A percentile compares a stretch with the other conserved stretches of the same genome.
These are phyloP conservation scores for Turdus rufiventris DNA, from an alignment of 2,113 vertebrate species.

Conservation along the genomic window DNA sequence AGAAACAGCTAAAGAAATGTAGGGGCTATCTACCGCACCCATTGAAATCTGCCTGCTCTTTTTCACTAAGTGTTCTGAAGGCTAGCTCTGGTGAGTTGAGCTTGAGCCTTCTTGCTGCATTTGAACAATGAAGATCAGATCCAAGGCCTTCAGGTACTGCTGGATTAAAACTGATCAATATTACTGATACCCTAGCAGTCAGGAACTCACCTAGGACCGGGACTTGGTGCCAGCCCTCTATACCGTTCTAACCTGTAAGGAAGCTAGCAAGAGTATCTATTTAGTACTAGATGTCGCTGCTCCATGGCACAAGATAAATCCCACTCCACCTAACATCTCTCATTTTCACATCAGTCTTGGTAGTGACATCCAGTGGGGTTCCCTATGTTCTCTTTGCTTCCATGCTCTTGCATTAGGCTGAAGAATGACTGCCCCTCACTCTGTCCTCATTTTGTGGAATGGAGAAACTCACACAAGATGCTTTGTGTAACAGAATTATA, in stretches of 20 bases:
- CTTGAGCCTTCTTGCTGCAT: not conserved
- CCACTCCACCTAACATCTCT: not conserved
- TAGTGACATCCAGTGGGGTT: not conserved
- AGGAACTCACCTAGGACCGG: not conserved
- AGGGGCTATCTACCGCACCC: not conserved
- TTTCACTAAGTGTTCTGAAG: not conserved
- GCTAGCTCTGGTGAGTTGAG: not conserved
- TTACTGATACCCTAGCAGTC: not conserved
- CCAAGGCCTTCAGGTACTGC: not conserved
- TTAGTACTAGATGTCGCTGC: not conserved
- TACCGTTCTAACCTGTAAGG: not conserved
- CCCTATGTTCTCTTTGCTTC: not conserved
- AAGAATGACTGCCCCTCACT: not conserved
- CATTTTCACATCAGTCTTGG: not conserved
- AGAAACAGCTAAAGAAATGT: not conserved
- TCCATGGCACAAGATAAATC: not conserved
- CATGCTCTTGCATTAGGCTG: not conserved
- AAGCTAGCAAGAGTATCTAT: not conserved
- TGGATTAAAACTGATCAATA: not conserved
- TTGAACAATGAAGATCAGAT: not conserved
- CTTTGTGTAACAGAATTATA: not conserved
- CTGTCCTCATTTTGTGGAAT: not conserved
- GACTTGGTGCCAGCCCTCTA: accelerated
- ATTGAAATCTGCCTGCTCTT: not conserved
- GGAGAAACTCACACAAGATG: not conserved